Evolutionary conservation across 2,113 vertebrate species (phyloP), one percentile per base, ranked within the genome.

Genomic region (Pyrgilauda ruficollis): DNA sequence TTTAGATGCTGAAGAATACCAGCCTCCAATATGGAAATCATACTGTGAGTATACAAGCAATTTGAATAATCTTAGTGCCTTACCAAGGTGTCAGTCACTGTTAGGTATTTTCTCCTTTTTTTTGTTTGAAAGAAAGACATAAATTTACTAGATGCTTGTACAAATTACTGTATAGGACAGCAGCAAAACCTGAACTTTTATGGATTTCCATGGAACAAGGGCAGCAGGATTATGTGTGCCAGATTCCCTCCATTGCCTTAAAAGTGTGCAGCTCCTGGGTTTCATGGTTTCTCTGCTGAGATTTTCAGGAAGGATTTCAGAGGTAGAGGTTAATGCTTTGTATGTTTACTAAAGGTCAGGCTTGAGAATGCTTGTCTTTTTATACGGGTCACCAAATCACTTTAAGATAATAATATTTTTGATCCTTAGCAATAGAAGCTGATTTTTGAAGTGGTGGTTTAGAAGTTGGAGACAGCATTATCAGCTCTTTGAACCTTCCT

Each of bases 11-110:
- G 99, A 99, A 98, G 99, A 99, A 95, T 99, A 99, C 96, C 99
- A 99, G 90, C 99, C 99, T 80, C 99, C 99, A 61, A 99, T 99
- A 99, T 99, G 99, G 99, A 99, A 99, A 98, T 99, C 99, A 37
- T 99, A 99, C 97, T 97, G 99, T 99, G 96, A 99, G 99, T 99
- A 98, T 94, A 62, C 46, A 55, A 92, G 31, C 85, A 66, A 85
- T 82, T 56, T 70, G 56, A 86, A 59, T 84, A 86, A 68, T 70
- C 18, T 75, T 39, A 66, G 41, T 87, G 49, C 23, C 11, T 86
- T 67, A 62, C 13, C 47, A 53, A 17, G 26, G 19, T 64, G 55
- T 55, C 64, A 28, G 55, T 74, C 67, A 31, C 17, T 59, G 26
- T 79, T 39, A 76, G 17, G 15, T 70, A 30, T 91, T 89, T 87